Percentiles rank a stretch among this genome's conserved stretches.
Conservation (phyloP, 2,888 invertebrate species). For the Dexiosoma caninum region DNA sequence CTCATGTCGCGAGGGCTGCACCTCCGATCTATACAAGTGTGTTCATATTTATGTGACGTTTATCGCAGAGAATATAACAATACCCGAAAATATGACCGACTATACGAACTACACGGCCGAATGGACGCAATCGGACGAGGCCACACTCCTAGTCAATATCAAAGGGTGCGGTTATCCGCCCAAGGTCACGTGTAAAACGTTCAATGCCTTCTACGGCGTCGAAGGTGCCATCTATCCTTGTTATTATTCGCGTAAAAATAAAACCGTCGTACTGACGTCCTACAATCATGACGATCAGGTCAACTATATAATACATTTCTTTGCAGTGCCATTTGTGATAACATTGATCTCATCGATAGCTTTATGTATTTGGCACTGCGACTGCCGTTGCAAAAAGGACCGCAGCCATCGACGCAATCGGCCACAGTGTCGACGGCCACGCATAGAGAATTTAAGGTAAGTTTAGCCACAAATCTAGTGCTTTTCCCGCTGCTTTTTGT, state of each 20-base stretch:
- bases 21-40: conserved; percentile 86
- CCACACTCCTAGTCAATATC: conserved; percentile 87
- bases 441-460: conserved; percentile 81
- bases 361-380: conserved; percentile 91
- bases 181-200: conserved; percentile 88
- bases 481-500: not conserved
- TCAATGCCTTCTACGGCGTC: conserved; percentile 86
- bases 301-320: conserved; percentile 88
- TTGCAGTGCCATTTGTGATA: conserved; percentile 90
- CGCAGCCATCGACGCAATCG: conserved; percentile 82
- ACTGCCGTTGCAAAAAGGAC: conserved; percentile 85
- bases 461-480: conserved; percentile 32
- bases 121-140: conserved; percentile 78
- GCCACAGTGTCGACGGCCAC: conserved; percentile 80
- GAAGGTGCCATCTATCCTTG: conserved; percentile 89
- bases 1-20: conserved; percentile 93
- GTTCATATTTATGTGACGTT: conserved; percentile 82
- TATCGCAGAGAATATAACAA: conserved; percentile 77
- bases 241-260: conserved; percentile 91
- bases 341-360: conserved; percentile 91
- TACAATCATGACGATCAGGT: conserved; percentile 91
- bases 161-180: conserved; percentile 95
- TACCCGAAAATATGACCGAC: conserved; percentile 77
- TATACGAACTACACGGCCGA: conserved; percentile 76
- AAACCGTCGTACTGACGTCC: conserved; percentile 88